Percentiles rank a stretch among this genome's conserved stretches.
Evolutionary conservation across 2,113 vertebrate genomes (phyloP).

Genomic region (Salminus brasiliensis): DNA sequence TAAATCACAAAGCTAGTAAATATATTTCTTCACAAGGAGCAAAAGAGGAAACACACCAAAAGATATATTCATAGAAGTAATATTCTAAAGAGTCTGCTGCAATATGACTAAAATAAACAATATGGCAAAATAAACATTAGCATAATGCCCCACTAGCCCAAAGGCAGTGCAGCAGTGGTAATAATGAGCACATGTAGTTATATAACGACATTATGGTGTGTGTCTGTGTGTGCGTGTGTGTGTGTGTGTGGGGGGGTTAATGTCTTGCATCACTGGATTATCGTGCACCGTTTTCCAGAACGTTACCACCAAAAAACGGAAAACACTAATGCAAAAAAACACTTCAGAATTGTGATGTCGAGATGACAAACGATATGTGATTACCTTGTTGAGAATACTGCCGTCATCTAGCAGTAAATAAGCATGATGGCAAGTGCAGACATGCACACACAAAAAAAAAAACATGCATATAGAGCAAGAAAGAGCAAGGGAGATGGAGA

Average conservation of each 20-base stretch:
- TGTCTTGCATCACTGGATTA: not conserved
- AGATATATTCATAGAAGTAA: not conserved
- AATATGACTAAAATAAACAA: too few species aligned
- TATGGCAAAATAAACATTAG: not conserved
- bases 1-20: not conserved
- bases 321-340: not conserved
- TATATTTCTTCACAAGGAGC: not conserved
- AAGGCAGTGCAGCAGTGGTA: not conserved
- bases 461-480: too few species aligned
- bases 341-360: not conserved
- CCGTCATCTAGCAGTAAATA: too few species aligned
- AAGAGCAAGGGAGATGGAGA: too few species aligned
- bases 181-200: not conserved
- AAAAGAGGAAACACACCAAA: not conserved
- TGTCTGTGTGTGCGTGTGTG: too few species aligned
- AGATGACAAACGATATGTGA: not conserved
- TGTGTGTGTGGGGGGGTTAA: not conserved
- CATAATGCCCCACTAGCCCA: not conserved
- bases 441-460: too few species aligned
- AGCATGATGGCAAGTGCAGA: too few species aligned
- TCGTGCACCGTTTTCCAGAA: too few species aligned
- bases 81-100: too few species aligned
- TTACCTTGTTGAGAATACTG: not conserved
- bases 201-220: not conserved
- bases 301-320: not conserved